A percentile compares a stretch with the other conserved stretches of the same genome.
phyloP scores from a whole-genome alignment of 1,140 invertebrate species.

The Dreissena rostriformis region DNA sequence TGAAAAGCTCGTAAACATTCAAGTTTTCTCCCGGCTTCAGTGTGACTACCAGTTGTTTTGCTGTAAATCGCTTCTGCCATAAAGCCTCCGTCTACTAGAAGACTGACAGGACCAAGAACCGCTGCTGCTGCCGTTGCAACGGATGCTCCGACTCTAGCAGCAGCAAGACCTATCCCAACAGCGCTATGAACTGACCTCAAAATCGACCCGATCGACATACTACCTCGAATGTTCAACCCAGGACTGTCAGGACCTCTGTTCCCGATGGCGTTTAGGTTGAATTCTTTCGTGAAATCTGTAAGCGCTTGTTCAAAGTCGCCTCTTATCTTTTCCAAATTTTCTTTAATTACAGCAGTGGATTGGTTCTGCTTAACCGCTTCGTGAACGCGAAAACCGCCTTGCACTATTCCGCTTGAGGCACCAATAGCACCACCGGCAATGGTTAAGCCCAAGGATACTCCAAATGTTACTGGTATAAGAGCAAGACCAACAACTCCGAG shows the following conservation, averaged over 20 bases:
- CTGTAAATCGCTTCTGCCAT: slow-evolving; percentile 1
- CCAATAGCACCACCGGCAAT: slow-evolving; percentile 16
- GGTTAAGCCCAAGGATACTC: not conserved
- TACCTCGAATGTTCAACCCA: not conserved
- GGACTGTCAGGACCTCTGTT: not conserved
- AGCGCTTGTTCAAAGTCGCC: not conserved
- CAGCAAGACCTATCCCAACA: not conserved
- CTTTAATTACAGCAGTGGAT: not conserved
- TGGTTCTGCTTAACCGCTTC: slow-evolving; percentile 12
- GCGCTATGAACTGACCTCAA: not conserved
- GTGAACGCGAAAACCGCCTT: not conserved
- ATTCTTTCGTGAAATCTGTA: not conserved
- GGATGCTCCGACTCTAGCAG: not conserved
- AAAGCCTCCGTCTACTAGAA: not conserved
- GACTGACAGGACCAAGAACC: not conserved
- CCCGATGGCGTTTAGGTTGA: not conserved
- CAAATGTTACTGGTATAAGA: slow-evolving; percentile 5
- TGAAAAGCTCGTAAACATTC: no score
- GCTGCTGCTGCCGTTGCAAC: not conserved
- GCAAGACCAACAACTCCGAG: not conserved
- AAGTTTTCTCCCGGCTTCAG: no score
- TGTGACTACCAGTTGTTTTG: slow-evolving; percentile 13
- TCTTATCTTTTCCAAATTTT: not conserved
- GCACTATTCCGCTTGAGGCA: not conserved
- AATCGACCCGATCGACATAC: not conserved